Evolutionary conservation across 2,888 invertebrate species (phyloP), one percentile per base, ranked within the genome.

Genomic region (Linhomoeus sp.): DNA sequence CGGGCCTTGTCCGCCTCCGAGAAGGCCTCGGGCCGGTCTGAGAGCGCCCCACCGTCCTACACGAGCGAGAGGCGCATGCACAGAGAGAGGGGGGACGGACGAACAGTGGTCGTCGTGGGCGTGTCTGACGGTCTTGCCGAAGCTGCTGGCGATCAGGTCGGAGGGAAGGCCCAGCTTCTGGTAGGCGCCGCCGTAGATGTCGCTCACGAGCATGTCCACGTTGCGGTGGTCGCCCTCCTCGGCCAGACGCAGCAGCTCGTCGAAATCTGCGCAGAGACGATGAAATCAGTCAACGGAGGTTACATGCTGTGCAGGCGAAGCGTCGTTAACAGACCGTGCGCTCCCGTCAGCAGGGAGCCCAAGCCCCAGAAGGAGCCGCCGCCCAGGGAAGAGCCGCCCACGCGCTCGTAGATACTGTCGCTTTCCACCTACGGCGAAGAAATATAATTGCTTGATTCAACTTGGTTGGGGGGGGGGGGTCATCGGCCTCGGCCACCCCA

Each of bases 341-440:
- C 75, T 58, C 74, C 73, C 0, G 78, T 78, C 1, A 78, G 66
- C 9, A 78, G 66, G 17, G 74, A 74, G 15, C 78, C 78, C 15
- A 78, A 64, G 26, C 78, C 78, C 76, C 77, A 78, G 63, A 78
- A 78, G 17, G 77, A 77, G 7, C 77, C 78, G 9, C 78, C 78
- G 47, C 78, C 77, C 47, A 77, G 75, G 2, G 77, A 76, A 20
- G 77, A 76, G 9, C 78, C 78, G 23, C 78, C 77, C 50, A 78
- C 75, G 56, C 78, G 67, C 61, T 76, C 74, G 65, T 73, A 78
- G 47, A 71, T 7, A 5, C 7, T 14, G 17, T 45, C 33, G 12
- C 7, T 22, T 19, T 20, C 23, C 17, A 44, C 44, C 44, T 44
- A n/a, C n/a, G n/a, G n/a, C n/a, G n/a, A n/a, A n/a, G n/a, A n/a